Conservation (phyloP, 2,113 vertebrate genomes). For the Crotalus helleri region DNA sequence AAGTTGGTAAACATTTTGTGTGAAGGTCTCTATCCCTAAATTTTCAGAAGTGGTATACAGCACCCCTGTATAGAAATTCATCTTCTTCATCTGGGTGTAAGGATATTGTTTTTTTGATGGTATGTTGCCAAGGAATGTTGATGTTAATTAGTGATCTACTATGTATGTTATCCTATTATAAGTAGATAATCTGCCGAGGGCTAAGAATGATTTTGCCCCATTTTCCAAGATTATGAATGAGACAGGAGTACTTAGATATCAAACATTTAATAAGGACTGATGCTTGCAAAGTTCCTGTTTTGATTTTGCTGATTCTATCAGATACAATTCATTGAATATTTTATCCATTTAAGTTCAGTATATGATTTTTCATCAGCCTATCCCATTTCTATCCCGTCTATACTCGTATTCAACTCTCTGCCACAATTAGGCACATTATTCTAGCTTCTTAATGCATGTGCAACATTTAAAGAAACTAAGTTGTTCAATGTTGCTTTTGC, state of each 20-base stretch:
- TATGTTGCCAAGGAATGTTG: not conserved
- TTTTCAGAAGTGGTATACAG: not conserved
- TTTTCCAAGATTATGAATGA: not conserved
- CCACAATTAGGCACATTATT: not conserved
- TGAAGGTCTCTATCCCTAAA: not conserved
- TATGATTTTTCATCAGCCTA: not conserved
- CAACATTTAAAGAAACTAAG: not conserved
- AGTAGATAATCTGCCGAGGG: not conserved
- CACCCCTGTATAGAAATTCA: not conserved
- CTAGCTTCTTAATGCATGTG: not conserved
- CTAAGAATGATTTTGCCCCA: not conserved
- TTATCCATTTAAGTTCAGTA: not conserved
- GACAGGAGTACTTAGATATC: not conserved
- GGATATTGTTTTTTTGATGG: not conserved
- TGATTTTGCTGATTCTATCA: not conserved
- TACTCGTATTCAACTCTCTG: not conserved
- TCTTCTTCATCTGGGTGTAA: not conserved
- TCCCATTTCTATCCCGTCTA: not conserved
- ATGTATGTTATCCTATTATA: not conserved
- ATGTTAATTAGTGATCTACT: not conserved
- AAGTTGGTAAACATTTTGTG: not conserved
- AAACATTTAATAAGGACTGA: not conserved
- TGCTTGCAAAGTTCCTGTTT: not conserved
- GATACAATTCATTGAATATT: too few relatives aligned
- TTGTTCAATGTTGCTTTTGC: not conserved